These are phyloP conservation scores for Schlechtendalia chinensis DNA, from an alignment of 1,140 invertebrate genomes.

Conservation along the genomic window DNA sequence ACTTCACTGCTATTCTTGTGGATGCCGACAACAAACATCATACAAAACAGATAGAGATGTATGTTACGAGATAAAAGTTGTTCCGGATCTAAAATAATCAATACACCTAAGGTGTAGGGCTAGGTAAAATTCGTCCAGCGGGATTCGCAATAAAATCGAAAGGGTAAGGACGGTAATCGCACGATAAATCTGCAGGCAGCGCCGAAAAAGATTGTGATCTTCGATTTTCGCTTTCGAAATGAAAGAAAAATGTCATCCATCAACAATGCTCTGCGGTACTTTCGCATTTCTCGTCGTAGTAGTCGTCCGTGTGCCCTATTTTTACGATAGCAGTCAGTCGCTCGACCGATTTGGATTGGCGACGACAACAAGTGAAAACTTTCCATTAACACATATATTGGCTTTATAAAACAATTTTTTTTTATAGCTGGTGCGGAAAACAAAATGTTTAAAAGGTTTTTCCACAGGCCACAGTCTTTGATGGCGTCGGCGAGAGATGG, in stretches of 20 bases:
- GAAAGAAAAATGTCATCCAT: conserved; percentile 27
- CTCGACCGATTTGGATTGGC: neutral
- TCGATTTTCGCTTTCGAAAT: conserved; percentile 13
- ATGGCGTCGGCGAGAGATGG: no score
- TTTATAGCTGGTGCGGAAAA: neutral
- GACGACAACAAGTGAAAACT: neutral
- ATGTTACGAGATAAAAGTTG: neutral
- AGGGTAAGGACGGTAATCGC: neutral
- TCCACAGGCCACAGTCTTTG: neutral
- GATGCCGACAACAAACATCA: no score
- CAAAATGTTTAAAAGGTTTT: conserved; percentile 6
- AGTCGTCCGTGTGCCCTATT: neutral
- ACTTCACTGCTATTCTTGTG: no score
- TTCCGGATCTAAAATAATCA: neutral
- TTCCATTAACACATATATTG: conserved; percentile 25
- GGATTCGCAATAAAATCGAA: conserved; percentile 20
- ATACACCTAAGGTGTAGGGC: neutral
- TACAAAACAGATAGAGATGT: neutral
- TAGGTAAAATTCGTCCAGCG: conserved; percentile 24
- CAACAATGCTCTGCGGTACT: neutral
- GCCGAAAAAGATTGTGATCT: neutral
- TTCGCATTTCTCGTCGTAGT: neutral
- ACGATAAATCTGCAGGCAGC: neutral
- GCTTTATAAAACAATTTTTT: neutral
- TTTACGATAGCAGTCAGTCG: neutral